Conservation (phyloP, 1,140 invertebrate genomes). For the Eumeta japonica region DNA sequence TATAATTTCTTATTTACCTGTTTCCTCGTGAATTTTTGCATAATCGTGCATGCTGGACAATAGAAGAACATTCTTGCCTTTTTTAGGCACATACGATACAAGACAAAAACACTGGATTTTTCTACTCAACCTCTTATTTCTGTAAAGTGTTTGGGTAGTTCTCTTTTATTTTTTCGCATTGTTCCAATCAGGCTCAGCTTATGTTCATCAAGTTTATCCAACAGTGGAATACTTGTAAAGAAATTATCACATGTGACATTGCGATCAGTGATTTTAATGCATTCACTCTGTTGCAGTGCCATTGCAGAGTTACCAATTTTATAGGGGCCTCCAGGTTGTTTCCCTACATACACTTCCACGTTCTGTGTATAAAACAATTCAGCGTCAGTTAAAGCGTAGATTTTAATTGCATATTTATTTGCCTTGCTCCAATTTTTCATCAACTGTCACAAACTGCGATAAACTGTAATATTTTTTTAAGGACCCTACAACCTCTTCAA, state of each 20-base stretch:
- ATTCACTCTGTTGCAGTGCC: too few relatives aligned
- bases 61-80: conserved; percentile 10
- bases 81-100: conserved; percentile 8
- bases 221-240: too few relatives aligned
- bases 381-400: conserved; percentile 20
- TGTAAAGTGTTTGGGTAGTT: conserved; percentile 12
- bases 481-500: too few relatives aligned
- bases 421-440: conserved; percentile 22
- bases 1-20: conserved; percentile 19
- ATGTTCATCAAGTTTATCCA: too few relatives aligned
- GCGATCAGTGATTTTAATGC: too few relatives aligned
- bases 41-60: too few relatives aligned
- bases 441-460: conserved; percentile 4
- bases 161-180: too few relatives aligned
- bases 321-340: conserved; percentile 13
- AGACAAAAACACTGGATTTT: conserved; percentile 13
- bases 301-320: too few relatives aligned
- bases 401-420: conserved; percentile 46
- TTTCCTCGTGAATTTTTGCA: too few relatives aligned
- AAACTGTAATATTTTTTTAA: too few relatives aligned
- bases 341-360: conserved; percentile 23
- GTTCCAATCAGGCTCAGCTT: too few relatives aligned
- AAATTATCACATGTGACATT: too few relatives aligned
- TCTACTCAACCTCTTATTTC: conserved; percentile 8
- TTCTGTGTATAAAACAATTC: conserved; percentile 23